Base-by-base conservation (phyloP, 2,888 invertebrate genomes). In the Dexiosoma caninum region DNA sequence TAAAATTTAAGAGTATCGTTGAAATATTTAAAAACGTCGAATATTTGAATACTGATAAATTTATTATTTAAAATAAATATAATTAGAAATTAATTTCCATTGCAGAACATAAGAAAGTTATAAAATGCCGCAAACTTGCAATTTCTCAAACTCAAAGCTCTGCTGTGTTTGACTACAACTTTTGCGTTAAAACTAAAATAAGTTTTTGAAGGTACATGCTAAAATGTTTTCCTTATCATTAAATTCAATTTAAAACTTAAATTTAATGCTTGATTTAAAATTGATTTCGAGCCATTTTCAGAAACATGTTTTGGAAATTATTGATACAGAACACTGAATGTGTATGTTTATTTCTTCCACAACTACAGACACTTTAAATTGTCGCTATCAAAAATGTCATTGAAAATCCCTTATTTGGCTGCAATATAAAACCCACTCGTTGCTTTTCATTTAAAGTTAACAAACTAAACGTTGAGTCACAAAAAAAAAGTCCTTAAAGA, bases 221-320 rank as follows among this genome's bases (percentile, higher is more conserved):
- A 23, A 62, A 51, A 62, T 53, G 8, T 2, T 8, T 42, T 51
- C 21, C 49, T 59, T 75, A 66, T 66, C 66, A 66, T 67, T 59
- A n/a, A 66, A 75, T 75, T 49, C 12, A 46, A 59, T 12, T 66
- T 40, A 75, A 64, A 51, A 62, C 62, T 44, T 14, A 40, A 49
- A 14, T 49, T 57, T 59, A 49, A 19, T n/a, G 27, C 64, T 46
- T 75, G 66, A 75, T 59, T 40, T 19, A 40, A 57, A 72, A 72
- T 35, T 57, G 66, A 66, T 75, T 49, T 75, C 55, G 23, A 12
- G 16, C 66, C 57, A 51, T 75, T 66, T 66, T 59, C 12, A 67
- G 75, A 66, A 66, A 66, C 75, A 75, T 75, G 75, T 75, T 75
- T 59, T 49, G 2, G 37, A 32, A 49, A 44, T 66, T 64, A 74